Percentiles rank a stretch among this genome's conserved stretches.
These are phyloP conservation scores for Cheilosia scutellata DNA, from an alignment of 2,888 invertebrate species.

Conservation along the genomic window DNA sequence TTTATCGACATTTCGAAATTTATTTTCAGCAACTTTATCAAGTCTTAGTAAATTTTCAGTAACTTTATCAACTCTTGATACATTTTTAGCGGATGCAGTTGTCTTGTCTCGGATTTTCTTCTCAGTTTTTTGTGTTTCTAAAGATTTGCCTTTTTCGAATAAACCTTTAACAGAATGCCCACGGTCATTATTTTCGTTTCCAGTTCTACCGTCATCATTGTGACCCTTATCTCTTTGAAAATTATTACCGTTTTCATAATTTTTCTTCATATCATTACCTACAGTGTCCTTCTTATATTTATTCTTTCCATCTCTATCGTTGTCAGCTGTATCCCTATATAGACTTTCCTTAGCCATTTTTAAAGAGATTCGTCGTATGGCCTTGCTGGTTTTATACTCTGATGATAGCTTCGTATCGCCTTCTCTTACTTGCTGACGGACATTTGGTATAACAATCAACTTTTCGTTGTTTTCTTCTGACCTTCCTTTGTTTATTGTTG, in stretches of 20 bases:
- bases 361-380: neutral
- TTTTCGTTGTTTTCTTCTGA: neutral
- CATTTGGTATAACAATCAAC: neutral
- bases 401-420: neutral
- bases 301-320: neutral
- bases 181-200: too few relatives aligned
- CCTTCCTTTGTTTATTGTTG: neutral
- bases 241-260: neutral
- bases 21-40: too few relatives aligned
- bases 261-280: neutral
- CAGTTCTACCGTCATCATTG: too few relatives aligned
- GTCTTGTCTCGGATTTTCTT: too few relatives aligned
- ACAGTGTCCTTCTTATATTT: neutral
- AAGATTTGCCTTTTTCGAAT: too few relatives aligned
- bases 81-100: too few relatives aligned
- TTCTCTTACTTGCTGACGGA: neutral
- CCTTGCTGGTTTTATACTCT: neutral
- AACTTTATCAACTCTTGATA: too few relatives aligned
- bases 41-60: too few relatives aligned
- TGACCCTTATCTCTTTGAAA: neutral
- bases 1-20: too few relatives aligned
- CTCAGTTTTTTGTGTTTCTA: too few relatives aligned
- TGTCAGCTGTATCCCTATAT: neutral
- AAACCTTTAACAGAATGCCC: too few relatives aligned
- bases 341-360: neutral